A percentile compares a stretch with the other conserved stretches of the same genome.
These are phyloP conservation scores for Corythoichthys haematopterus DNA, from an alignment of 2,113 vertebrate species.

Conservation along the genomic window DNA sequence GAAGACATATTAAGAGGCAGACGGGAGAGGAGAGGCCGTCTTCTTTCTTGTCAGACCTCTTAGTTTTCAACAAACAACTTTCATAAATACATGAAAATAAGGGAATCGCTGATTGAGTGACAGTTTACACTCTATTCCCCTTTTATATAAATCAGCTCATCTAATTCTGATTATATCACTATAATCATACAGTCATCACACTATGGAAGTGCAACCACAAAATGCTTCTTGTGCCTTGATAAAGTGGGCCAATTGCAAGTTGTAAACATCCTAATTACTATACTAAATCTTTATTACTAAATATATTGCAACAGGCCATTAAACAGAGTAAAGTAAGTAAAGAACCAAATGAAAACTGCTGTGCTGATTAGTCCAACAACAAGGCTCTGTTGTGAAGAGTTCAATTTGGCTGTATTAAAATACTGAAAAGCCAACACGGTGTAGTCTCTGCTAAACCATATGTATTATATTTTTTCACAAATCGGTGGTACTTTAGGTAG, in stretches of 20 bases:
- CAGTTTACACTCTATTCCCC: too few species aligned
- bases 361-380: slow-evolving; percentile 37
- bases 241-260: not conserved
- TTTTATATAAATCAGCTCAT: not conserved
- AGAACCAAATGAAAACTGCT: slow-evolving; percentile 14
- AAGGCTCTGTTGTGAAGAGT: slow-evolving; percentile 18
- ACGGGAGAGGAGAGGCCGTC: not conserved
- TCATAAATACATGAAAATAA: not conserved
- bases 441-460: slow-evolving; percentile 20
- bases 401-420: slow-evolving; percentile 29
- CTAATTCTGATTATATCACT: not conserved
- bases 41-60: not conserved
- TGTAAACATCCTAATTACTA: not conserved
- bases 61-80: not conserved
- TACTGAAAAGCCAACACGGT: slow-evolving; percentile 21
- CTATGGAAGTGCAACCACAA: not conserved
- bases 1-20: not conserved
- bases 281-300: not conserved
- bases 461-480: slow-evolving; percentile 2
- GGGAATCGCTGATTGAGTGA: not conserved
- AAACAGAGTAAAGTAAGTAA: slow-evolving; percentile 14
- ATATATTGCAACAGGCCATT: not conserved
- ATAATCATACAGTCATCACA: not conserved
- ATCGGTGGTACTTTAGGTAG: not conserved
- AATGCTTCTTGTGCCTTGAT: not conserved